Percentiles rank a stretch among this genome's conserved stretches.
Conservation (phyloP, 1,140 invertebrate species). For the Papilio machaon region DNA sequence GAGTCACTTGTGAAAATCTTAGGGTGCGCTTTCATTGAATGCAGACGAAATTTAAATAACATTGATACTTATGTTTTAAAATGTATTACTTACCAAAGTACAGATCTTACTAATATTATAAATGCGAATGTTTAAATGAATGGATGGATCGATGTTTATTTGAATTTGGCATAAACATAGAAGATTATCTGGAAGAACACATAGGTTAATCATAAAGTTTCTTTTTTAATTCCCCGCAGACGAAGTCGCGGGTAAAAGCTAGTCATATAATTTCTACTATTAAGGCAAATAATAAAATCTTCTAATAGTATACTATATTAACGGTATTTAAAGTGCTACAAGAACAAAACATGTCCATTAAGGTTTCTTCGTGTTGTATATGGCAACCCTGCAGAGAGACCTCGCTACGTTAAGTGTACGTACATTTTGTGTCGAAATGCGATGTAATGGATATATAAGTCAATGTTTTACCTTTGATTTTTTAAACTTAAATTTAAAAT, state of each 20-base stretch:
- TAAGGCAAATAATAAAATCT: neutral
- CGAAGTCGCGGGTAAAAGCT: too few relatives aligned
- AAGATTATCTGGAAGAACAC: too few relatives aligned
- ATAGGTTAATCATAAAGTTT: too few relatives aligned
- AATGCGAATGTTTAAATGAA: too few relatives aligned
- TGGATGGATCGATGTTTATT: too few relatives aligned
- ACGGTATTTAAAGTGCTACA: neutral
- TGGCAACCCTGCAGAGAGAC: slow-evolving; percentile 4
- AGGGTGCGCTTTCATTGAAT: neutral
- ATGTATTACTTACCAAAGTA: too few relatives aligned
- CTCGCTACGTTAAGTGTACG: neutral
- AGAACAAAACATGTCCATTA: neutral
- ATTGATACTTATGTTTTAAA: too few relatives aligned
- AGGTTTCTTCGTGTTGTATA: neutral
- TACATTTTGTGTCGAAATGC: neutral
- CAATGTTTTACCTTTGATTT: neutral
- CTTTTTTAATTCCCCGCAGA: too few relatives aligned
- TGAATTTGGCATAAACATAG: too few relatives aligned
- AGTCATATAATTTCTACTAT: neutral
- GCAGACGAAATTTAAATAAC: neutral
- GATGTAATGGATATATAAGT: neutral
- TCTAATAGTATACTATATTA: neutral
- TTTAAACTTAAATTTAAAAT: neutral
- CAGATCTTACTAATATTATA: too few relatives aligned
- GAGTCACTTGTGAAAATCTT: slow-evolving; percentile 23